Evolutionary conservation across 2,113 vertebrate species (phyloP).

Genomic region (Odontesthes bonariensis): DNA sequence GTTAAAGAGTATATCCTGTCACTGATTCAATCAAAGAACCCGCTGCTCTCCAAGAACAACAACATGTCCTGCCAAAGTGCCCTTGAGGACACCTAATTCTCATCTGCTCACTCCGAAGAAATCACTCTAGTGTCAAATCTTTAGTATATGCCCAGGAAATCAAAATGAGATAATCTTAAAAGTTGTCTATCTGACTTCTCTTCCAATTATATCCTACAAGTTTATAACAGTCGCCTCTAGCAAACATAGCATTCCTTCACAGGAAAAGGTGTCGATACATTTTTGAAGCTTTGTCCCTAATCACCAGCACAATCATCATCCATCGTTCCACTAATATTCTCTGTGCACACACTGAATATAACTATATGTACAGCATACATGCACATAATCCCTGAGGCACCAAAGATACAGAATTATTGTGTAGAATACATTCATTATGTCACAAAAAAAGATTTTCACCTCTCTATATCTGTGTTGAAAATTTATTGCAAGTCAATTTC

Average conservation of each 20-base stretch:
- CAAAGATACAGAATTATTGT: background rate
- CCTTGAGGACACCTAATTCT: conserved; percentile 33
- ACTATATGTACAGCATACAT: conserved; percentile 5
- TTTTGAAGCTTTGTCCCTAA: conserved; percentile 13
- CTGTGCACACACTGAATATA: background rate
- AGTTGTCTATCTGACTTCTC: conserved; percentile 3
- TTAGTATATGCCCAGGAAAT: conserved; percentile 18
- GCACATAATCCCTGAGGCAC: conserved; percentile 8
- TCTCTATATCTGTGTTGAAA: background rate
- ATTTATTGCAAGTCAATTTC: background rate
- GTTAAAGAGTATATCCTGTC: conserved; percentile 34
- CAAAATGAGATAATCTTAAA: conserved; percentile 33
- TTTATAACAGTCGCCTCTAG: conserved; percentile 37
- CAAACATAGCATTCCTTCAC: conserved; percentile 11
- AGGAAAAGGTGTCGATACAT: conserved; percentile 12
- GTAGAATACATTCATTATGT: background rate
- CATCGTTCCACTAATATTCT: conserved; percentile 26
- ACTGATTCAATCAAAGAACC: conserved; percentile 8
- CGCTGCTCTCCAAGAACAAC: conserved; percentile 36
- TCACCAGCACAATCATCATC: conserved; percentile 6
- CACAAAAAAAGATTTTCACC: background rate
- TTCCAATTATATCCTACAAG: conserved; percentile 10
- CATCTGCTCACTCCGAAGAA: conserved; percentile 26
- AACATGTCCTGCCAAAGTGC: conserved; percentile 18
- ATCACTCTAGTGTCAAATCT: conserved; percentile 14